Conservation (phyloP, 92 coral and sea anemone species). For the Galaxea fascicularis region DNA sequence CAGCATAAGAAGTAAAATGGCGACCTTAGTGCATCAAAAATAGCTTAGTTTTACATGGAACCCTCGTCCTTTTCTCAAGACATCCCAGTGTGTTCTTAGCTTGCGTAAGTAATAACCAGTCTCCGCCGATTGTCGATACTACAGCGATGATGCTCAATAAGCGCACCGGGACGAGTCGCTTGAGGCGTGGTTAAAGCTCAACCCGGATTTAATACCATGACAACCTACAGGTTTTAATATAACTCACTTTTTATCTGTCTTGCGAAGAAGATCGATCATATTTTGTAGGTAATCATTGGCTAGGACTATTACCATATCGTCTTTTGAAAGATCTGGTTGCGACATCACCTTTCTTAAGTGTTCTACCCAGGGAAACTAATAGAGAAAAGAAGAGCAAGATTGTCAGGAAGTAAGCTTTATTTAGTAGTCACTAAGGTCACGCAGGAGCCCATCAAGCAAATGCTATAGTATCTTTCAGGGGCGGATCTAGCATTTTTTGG, state of each 20-base stretch:
- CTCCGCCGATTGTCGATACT: no score
- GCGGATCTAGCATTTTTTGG: no score
- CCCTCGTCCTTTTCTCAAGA: no score
- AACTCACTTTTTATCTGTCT: conserved; percentile 76
- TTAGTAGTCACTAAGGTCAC: background rate
- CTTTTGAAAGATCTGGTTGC: conserved; percentile 39
- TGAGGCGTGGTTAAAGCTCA: no score
- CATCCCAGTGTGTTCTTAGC: no score
- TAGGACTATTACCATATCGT: conserved; percentile 73
- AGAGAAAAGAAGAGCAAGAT: background rate
- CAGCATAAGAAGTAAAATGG: no score
- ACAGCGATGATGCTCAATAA: no score
- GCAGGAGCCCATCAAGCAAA: background rate
- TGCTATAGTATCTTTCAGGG: background rate
- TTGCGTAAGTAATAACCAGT: no score
- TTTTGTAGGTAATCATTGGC: conserved; percentile 90
- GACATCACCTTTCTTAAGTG: conserved; percentile 75
- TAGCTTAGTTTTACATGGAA: no score
- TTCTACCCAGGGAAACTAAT: conserved; percentile 78
- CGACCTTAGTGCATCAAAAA: no score
- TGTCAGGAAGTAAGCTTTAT: background rate
- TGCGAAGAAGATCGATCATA: conserved; percentile 76
- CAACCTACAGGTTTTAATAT: no score
- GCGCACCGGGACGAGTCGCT: no score
- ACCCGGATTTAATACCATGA: background rate